phyloP scores from a whole-genome alignment of 2,113 vertebrate species.

The Neodontobutis hainanensis region DNA sequence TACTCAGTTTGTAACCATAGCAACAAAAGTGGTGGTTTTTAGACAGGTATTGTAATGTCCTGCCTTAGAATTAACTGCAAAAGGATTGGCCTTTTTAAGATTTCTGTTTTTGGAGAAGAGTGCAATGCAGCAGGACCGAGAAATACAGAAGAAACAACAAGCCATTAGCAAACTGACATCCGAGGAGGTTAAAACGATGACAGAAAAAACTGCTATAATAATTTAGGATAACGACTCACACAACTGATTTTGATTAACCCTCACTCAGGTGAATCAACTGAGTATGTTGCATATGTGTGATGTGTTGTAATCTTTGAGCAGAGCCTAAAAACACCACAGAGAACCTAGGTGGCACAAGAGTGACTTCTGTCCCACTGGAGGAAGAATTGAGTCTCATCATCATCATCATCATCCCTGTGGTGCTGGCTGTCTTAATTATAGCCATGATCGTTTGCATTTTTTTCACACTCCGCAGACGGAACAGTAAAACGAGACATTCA shows the following conservation, averaged over 20 bases:
- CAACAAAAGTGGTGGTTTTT: not conserved
- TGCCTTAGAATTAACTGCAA: too few relatives aligned
- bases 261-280: too few relatives aligned
- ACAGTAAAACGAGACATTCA: conserved; percentile 14
- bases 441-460: conserved; percentile 32
- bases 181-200: too few relatives aligned
- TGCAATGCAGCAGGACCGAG: too few relatives aligned
- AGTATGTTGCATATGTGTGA: not conserved
- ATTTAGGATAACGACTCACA: too few relatives aligned
- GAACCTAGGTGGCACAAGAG: not conserved
- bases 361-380: fast-evolving
- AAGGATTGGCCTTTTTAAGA: too few relatives aligned
- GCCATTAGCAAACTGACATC: too few relatives aligned
- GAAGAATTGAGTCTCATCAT: not conserved
- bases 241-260: too few relatives aligned
- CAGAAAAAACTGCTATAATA: too few relatives aligned
- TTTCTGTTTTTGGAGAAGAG: too few relatives aligned
- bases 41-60: not conserved
- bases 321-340: not conserved
- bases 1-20: too few relatives aligned
- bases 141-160: too few relatives aligned
- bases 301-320: not conserved
- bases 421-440: conserved; percentile 48
- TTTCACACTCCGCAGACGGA: conserved; percentile 47
- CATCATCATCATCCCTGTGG: conserved; percentile 58